Evolutionary conservation across 2,797 vertebrate species (phyloP).

Genomic region (Orestias chungarensis): DNA sequence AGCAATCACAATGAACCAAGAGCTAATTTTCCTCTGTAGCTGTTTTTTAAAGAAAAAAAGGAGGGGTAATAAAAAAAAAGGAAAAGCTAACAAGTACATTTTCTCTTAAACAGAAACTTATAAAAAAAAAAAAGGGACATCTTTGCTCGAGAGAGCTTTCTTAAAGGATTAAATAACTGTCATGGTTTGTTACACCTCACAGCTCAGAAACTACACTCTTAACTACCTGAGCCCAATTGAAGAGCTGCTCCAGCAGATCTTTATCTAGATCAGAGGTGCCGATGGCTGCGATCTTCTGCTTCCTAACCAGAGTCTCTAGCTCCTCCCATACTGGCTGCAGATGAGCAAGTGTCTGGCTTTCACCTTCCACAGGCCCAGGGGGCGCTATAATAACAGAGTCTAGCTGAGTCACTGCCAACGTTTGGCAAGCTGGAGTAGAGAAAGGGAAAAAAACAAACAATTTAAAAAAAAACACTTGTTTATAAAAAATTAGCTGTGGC

Average conservation of each 20-base stretch:
- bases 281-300: constrained; percentile 89
- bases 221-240: constrained; percentile 94
- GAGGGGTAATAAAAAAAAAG: no score
- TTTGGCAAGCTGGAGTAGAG: constrained; percentile 82
- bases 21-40: background rate
- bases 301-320: constrained; percentile 89
- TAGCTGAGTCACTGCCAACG: constrained; percentile 90
- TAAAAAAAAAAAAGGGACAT: no score
- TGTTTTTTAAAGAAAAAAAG: background rate
- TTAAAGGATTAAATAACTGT: no score
- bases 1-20: background rate
- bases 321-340: constrained; percentile 94
- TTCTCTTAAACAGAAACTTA: no score
- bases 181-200: background rate
- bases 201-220: background rate
- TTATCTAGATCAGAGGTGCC: constrained; percentile 98
- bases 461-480: background rate
- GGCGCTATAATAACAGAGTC: constrained; percentile 96
- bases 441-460: background rate
- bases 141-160: background rate
- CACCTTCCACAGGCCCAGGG: constrained; percentile 83
- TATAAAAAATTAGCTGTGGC: background rate
- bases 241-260: constrained; percentile 91
- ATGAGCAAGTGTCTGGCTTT: constrained; percentile 84
- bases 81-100: no score